Base-by-base conservation (phyloP, 2,113 vertebrate genomes). In the Centrocercus urophasianus region DNA sequence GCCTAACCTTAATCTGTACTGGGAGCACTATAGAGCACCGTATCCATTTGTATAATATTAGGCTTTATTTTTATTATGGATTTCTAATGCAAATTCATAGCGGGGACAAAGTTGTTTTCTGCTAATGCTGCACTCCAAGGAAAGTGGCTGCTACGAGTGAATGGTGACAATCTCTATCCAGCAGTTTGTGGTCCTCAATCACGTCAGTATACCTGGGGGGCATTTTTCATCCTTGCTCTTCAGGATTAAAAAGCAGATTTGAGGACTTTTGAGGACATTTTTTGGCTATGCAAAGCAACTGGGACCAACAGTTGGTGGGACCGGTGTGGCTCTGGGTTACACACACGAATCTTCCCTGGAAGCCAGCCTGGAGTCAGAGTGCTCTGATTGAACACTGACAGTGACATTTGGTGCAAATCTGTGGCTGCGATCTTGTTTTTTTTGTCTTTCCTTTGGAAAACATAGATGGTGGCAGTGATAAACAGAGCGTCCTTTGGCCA, bases 61-160 rank as follows among this genome's bases (percentile, higher is more conserved):
- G 86, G 86, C 86, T 83, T 93, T 90, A 94, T 93, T 94, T 96
- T 93, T 95, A 91, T 89, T 96, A 95, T 81, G 91, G 59, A 91
- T 96, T 96, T 96, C 94, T 91, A 93, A 95, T 95, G 90, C 81
- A 95, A 97, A 95, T 96, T 91, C 90, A 54, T 91, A 72, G 69
- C 27, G 30, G 93, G 84, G 81, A 78, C 27, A 64, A 93, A 95
- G 81, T 90, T 94, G 84, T 94, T 93, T 92, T 95, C 86, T 93
- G 89, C 93, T 90, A 94, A 91, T 94, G 73, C 43, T 8, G 3
- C 34, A 45, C 65, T 95, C 66, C 82, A 82, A 66, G 90, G 32
- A 88, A 91, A 95, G 54, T 80, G 93, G 86, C 60, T 65, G 52
- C 27, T 72, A 87, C 85, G 80, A 71, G 88, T 47, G 76, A 96